These are phyloP conservation scores for Pentamera pediparva DNA, from an alignment of 53 echinoderm and acorn worm genomes.

Conservation along the genomic window DNA sequence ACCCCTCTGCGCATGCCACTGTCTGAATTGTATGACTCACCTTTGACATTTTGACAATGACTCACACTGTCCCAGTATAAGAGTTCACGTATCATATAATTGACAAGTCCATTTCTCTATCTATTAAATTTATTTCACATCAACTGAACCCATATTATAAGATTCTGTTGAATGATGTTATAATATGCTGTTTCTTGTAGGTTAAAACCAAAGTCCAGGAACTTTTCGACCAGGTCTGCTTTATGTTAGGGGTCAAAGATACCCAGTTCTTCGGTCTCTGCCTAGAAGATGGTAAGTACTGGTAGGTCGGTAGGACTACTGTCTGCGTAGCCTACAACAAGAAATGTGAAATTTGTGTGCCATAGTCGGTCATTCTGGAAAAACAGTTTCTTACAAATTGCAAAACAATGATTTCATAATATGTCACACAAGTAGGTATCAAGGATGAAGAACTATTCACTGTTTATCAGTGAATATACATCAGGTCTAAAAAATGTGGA, in stretches of 20 bases:
- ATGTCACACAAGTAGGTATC: not conserved
- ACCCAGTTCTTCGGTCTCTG: constrained; percentile 85
- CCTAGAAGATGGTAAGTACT: constrained; percentile 66
- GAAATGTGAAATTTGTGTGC: not conserved
- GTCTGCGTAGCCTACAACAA: not conserved
- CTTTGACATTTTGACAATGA: not conserved
- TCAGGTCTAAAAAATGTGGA: too few relatives aligned
- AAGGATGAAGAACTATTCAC: not conserved
- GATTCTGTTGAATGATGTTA: not conserved
- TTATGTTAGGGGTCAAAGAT: constrained; percentile 75
- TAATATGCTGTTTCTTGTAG: constrained; percentile 23
- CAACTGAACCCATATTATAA: too few relatives aligned
- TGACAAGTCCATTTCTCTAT: too few relatives aligned
- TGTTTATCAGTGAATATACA: too few relatives aligned
- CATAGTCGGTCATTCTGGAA: too few relatives aligned
- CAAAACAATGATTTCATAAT: too few relatives aligned
- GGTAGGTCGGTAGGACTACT: not conserved
- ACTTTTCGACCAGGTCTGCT: constrained; percentile 84
- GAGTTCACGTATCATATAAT: too few relatives aligned
- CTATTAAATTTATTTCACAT: too few relatives aligned
- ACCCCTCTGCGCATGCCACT: too few relatives aligned
- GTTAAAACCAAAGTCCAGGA: constrained; percentile 92
- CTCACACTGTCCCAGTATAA: too few relatives aligned
- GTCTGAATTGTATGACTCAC: too few relatives aligned
- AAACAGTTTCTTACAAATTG: too few relatives aligned